Evolutionary conservation across 64 coral and sea anemone genomes (phyloP).

Genomic region (Pocillopora verrucosa): DNA sequence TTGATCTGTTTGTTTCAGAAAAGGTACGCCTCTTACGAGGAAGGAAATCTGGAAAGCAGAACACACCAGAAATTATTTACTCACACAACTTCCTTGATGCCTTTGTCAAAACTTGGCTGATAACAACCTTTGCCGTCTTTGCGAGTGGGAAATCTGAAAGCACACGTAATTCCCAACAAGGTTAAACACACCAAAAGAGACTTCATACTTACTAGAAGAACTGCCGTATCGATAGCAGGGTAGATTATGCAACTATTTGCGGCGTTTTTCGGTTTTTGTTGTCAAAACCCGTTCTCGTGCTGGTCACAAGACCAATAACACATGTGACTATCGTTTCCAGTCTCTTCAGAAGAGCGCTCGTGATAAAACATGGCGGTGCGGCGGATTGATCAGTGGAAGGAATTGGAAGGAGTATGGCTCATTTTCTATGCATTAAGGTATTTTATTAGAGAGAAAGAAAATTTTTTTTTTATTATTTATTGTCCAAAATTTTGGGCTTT

Average conservation of each 20-base stretch:
- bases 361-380: too few species aligned
- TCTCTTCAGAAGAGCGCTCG: too few species aligned
- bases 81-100: conserved; percentile 57
- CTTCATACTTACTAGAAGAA: neutral
- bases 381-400: neutral
- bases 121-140: conserved; percentile 27
- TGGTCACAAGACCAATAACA: neutral
- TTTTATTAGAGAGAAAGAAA: too few species aligned
- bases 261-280: neutral
- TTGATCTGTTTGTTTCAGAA: neutral
- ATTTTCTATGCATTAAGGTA: too few species aligned
- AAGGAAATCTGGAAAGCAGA: neutral
- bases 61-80: neutral
- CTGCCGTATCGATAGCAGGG: neutral
- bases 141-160: neutral
- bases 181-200: conserved; percentile 8
- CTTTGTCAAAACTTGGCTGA: conserved; percentile 35
- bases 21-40: neutral
- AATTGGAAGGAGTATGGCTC: neutral
- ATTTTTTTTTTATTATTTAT: too few species aligned
- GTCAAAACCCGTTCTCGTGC: neutral
- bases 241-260: neutral
- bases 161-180: conserved; percentile 25
- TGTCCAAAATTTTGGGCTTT: too few species aligned
- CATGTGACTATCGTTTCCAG: neutral